phyloP scores from a whole-genome alignment of 2,797 vertebrate genomes.

The Limosa lapponica region DNA sequence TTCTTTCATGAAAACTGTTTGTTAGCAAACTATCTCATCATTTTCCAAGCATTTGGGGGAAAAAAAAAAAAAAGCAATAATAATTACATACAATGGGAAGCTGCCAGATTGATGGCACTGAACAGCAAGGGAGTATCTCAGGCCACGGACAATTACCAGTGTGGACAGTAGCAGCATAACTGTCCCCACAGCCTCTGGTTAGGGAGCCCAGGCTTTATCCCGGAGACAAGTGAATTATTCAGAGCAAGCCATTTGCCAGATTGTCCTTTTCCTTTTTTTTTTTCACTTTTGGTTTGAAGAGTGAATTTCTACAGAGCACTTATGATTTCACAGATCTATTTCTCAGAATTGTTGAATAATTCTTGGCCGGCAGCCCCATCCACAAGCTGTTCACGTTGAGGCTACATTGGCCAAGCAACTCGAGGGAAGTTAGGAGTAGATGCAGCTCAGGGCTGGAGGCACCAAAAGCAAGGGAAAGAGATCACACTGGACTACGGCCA shows the following conservation, averaged over 20 bases:
- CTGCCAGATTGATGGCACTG: not conserved
- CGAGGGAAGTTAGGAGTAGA: not conserved
- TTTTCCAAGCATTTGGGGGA: slow-evolving; percentile 12
- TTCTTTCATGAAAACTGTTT: slow-evolving; percentile 33
- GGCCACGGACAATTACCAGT: not conserved
- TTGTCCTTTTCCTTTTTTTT: not conserved
- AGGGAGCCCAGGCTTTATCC: not conserved
- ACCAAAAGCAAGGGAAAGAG: not conserved
- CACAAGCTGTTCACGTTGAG: not conserved
- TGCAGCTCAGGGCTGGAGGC: not conserved
- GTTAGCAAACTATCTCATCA: slow-evolving; percentile 45
- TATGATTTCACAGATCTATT: not conserved
- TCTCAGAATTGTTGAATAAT: not conserved
- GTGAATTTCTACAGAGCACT: not conserved
- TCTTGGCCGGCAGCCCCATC: fast-evolving
- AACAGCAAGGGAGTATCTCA: not conserved
- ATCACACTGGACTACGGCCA: not conserved
- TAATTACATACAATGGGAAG: not conserved
- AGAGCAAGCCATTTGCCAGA: not conserved
- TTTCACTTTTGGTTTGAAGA: not conserved
- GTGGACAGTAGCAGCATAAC: not conserved
- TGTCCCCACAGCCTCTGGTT: not conserved
- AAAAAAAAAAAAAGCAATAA: not conserved
- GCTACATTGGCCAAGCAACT: not conserved
- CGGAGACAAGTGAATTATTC: not conserved